Percentiles rank a stretch among this genome's conserved stretches.
Conservation (phyloP, 1,140 invertebrate species). For the Trachelipus rathkii region DNA sequence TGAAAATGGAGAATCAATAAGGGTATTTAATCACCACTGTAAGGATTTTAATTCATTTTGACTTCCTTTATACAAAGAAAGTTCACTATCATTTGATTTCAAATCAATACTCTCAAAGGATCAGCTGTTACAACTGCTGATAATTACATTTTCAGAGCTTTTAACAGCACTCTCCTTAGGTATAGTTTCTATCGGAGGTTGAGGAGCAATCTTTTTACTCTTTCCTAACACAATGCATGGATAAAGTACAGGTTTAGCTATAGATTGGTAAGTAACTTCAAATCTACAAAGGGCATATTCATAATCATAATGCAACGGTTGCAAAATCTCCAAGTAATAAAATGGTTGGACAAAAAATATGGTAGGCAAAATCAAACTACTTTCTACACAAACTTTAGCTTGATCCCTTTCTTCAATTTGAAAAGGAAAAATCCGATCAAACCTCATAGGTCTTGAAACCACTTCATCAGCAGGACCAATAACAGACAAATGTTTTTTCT, state of each 20-base stretch:
- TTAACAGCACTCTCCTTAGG: background rate
- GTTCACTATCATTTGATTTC: background rate
- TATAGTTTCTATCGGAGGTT: background rate
- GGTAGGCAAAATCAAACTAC: background rate
- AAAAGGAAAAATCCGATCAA: constrained; percentile 41
- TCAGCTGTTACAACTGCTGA: background rate
- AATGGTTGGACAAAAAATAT: background rate
- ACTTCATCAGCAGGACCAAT: constrained; percentile 40
- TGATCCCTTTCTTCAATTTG: background rate
- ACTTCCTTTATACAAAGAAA: background rate
- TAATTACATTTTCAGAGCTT: background rate
- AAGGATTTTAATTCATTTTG: too few species aligned
- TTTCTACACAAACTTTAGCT: background rate
- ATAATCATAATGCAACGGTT: constrained; percentile 26
- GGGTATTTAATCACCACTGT: too few species aligned
- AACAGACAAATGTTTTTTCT: constrained; percentile 19
- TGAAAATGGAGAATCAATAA: too few species aligned
- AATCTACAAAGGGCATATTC: constrained; percentile 36
- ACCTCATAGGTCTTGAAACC: constrained; percentile 41
- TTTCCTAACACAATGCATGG: background rate
- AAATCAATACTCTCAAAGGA: background rate
- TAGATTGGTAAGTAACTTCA: constrained; percentile 28
- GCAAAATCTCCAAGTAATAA: background rate
- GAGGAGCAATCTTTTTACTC: background rate
- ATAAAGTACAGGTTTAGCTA: background rate